Percentiles rank a stretch among this genome's conserved stretches.
phyloP scores from a whole-genome alignment of 2,888 invertebrate genomes.

The Elysia crispata region DNA sequence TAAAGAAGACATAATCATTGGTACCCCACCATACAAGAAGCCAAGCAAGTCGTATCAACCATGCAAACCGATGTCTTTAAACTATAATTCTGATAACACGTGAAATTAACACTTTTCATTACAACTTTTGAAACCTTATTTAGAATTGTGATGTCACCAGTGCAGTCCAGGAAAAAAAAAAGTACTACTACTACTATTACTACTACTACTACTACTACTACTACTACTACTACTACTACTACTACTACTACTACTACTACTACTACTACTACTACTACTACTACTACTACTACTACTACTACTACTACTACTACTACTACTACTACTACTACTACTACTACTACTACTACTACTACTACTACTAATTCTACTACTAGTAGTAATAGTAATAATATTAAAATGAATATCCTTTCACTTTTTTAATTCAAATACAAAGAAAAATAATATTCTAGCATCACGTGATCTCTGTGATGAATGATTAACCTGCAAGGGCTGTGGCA shows the following conservation, averaged over 20 bases:
- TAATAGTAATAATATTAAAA: background rate
- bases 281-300: conserved; percentile 24
- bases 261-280: conserved; percentile 37
- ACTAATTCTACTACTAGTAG: conserved; percentile 2
- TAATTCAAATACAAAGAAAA: too few relatives aligned
- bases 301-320: conserved; percentile 20
- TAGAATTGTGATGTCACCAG: too few relatives aligned
- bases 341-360: conserved; percentile 28
- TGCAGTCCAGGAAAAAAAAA: too few relatives aligned
- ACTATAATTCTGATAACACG: too few relatives aligned
- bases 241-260: conserved; percentile 33
- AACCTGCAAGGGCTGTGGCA: background rate
- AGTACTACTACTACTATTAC: background rate
- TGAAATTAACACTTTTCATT: too few relatives aligned
- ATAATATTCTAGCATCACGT: too few relatives aligned
- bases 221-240: conserved; percentile 33
- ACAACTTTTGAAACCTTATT: too few relatives aligned
- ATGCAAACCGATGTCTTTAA: too few relatives aligned
- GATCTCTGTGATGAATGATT: background rate
- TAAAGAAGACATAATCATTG: too few relatives aligned
- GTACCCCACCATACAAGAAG: too few relatives aligned
- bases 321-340: conserved; percentile 27
- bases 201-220: conserved; percentile 18
- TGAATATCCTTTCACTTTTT: too few relatives aligned
- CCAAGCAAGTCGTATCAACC: too few relatives aligned